These are phyloP conservation scores for Chromobotia macracanthus DNA, from an alignment of 2,797 vertebrate genomes.

Conservation along the genomic window DNA sequence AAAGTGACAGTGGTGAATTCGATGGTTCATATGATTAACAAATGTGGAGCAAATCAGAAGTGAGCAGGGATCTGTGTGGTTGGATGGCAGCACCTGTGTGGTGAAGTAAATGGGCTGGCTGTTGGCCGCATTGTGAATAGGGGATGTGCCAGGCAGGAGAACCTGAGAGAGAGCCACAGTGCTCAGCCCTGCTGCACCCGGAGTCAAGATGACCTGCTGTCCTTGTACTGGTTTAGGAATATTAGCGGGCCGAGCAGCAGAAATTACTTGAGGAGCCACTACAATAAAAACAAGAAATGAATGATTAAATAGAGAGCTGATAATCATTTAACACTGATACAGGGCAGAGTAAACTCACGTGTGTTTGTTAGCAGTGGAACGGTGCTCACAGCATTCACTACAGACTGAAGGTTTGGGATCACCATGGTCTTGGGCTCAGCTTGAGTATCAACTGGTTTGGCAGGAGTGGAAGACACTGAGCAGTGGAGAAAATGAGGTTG, in stretches of 20 bases:
- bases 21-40: background rate
- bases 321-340: background rate
- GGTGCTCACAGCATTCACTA: constrained; percentile 70
- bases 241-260: constrained; percentile 59
- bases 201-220: constrained; percentile 80
- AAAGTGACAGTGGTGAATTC: background rate
- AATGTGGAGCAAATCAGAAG: background rate
- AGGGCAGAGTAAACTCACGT: constrained; percentile 69
- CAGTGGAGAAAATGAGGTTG: background rate
- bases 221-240: constrained; percentile 74
- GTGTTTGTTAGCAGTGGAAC: constrained; percentile 75
- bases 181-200: constrained; percentile 75
- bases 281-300: background rate
- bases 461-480: constrained; percentile 61
- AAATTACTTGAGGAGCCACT: constrained; percentile 31
- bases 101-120: constrained; percentile 86
- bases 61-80: background rate
- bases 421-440: constrained; percentile 66
- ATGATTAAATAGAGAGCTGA: background rate
- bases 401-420: constrained; percentile 61
- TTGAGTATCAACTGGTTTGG: constrained; percentile 18
- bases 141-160: constrained; percentile 78
- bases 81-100: constrained; percentile 65
- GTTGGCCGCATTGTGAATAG: constrained; percentile 71
- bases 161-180: constrained; percentile 82